Base-by-base conservation (phyloP, 2,888 invertebrate species). In the Maniola hyperantus region DNA sequence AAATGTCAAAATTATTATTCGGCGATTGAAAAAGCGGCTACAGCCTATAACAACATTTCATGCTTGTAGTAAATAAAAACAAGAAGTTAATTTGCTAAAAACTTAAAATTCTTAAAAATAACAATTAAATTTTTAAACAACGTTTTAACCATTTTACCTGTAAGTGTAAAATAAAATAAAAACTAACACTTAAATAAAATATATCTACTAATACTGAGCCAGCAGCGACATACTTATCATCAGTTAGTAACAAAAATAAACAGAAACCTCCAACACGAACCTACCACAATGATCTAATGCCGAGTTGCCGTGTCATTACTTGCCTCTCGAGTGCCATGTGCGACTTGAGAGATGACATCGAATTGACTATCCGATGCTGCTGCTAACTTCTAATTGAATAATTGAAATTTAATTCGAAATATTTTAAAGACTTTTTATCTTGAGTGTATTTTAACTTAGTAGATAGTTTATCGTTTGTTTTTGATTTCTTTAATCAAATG, bases 261-360 rank as follows among this genome's bases (percentile, higher is more conserved):
- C 44, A 18, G 18, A 50, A 65, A 61, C 39, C 15, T 44, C 20
- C 42, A 54, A 60, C 65, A 57, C 70, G 63, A 65, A 68, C 65
- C 65, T 57, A 68, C 67, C 68, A 66, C 68, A 68, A 69, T 62
- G 68, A 65, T 69, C 61, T 62, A 50, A 53, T 44, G 54, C 59
- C 39, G 34, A 42, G 64, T 88, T 87, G 51, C 86, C 86, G 84
- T 84, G 87, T 85, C 87, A 87, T 89, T 88, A 87, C 80, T 78
- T 78, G 74, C 74, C 76, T 72, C 70, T 71, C 72, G 72, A 72
- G 26, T 71, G 66, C 48, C 48, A 48, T 48, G 48, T 48, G 48
- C 5, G 48, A 8, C 63, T 66, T 63, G 58, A 51, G 58, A 67
- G 70, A 74, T 76, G 72, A 64, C 72, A 74, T 73, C 73, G 67